These are phyloP conservation scores for Tragelaphus strepsiceros DNA, from an alignment of 2,113 vertebrate species.

Conservation along the genomic window DNA sequence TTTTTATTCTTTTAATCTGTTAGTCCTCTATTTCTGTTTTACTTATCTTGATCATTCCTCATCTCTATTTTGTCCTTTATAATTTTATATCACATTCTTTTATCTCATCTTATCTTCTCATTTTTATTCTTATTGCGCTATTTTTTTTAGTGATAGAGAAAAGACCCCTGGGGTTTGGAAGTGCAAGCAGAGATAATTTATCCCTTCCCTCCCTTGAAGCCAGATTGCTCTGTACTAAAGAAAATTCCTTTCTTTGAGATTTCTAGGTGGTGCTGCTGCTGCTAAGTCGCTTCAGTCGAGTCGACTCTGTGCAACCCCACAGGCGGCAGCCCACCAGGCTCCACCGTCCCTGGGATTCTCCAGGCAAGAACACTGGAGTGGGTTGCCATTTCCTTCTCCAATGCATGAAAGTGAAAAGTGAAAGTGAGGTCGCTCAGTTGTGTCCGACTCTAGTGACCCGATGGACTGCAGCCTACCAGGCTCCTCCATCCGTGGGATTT, in stretches of 20 bases:
- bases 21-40: background rate
- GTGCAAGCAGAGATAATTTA: background rate
- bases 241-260: background rate
- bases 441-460: no score
- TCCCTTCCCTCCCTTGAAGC: background rate
- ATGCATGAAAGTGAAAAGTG: no score
- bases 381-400: no score
- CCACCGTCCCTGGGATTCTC: no score
- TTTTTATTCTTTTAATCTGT: background rate
- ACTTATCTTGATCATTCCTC: slow-evolving; percentile 33
- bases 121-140: slow-evolving; percentile 32
- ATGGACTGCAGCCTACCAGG: no score
- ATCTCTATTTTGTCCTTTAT: slow-evolving; percentile 47
- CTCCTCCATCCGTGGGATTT: no score
- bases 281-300: no score
- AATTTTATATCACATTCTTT: slow-evolving; percentile 48
- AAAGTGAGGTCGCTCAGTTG: no score
- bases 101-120: slow-evolving; percentile 19
- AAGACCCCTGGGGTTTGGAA: background rate
- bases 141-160: background rate
- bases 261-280: background rate
- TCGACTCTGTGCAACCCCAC: no score
- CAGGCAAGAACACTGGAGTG: no score
- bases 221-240: background rate
- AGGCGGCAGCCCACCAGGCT: no score